A percentile compares a stretch with the other conserved stretches of the same genome.
Evolutionary conservation across 2,797 vertebrate genomes (phyloP).

Genomic region (Takifugu rubripes): DNA sequence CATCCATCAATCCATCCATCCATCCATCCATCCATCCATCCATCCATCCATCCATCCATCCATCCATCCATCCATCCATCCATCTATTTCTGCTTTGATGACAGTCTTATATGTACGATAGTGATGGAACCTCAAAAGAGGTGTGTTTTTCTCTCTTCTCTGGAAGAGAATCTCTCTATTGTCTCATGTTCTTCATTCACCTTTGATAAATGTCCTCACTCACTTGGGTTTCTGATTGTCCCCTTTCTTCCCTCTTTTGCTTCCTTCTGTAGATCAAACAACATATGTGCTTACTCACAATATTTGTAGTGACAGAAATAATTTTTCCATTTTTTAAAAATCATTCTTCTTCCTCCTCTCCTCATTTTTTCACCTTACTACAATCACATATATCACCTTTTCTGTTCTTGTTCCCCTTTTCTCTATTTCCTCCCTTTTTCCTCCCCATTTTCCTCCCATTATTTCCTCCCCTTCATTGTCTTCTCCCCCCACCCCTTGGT

Average conservation of each 20-base stretch:
- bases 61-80: constrained; percentile 34
- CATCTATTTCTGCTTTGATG: constrained; percentile 56
- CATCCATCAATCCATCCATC: constrained; percentile 10
- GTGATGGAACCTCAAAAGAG: constrained; percentile 29
- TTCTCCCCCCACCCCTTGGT: constrained; percentile 23
- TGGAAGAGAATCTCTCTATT: neutral
- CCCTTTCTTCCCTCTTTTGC: neutral
- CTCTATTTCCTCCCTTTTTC: neutral
- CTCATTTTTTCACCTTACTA: neutral
- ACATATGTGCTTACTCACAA: too few relatives aligned
- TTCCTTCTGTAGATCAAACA: neutral
- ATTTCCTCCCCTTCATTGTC: neutral
- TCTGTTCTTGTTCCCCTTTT: neutral
- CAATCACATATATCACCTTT: neutral
- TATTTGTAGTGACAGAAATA: too few relatives aligned
- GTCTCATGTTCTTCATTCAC: neutral
- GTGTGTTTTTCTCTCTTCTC: neutral
- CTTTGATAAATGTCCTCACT: neutral
- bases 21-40: neutral
- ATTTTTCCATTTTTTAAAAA: too few relatives aligned
- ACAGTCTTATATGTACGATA: constrained; percentile 26
- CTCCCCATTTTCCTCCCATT: neutral
- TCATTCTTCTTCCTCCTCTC: neutral
- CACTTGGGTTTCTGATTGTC: neutral
- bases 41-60: constrained; percentile 12